Conservation (phyloP, 2,113 vertebrate species). For the Galbula dea region DNA sequence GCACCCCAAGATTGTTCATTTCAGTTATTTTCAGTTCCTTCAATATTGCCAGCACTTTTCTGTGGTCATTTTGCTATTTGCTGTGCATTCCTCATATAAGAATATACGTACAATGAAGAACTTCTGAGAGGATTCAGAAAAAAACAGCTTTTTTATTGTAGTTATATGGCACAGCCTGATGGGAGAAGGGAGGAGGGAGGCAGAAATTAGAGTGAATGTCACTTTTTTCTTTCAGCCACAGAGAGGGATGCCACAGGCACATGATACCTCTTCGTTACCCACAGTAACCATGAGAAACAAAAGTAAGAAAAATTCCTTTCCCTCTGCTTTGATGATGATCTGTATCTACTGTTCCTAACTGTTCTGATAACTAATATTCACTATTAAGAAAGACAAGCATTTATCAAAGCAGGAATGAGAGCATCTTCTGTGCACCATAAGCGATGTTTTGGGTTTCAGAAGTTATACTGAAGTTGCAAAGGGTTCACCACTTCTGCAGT, state of each 20-base stretch:
- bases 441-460: background rate
- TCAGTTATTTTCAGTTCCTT: background rate
- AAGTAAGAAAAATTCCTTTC: conserved; percentile 70
- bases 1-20: background rate
- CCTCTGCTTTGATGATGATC: background rate
- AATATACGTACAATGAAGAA: background rate
- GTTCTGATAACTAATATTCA: background rate
- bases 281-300: conserved; percentile 90
- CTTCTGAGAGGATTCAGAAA: background rate
- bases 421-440: background rate
- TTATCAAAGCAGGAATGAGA: background rate
- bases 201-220: background rate
- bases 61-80: background rate
- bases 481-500: background rate
- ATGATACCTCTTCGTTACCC: conserved; percentile 82
- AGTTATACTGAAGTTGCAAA: background rate
- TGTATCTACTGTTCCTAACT: background rate
- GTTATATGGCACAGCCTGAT: background rate
- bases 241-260: conserved; percentile 76
- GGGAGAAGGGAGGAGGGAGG: background rate
- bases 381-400: background rate
- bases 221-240: conserved; percentile 77
- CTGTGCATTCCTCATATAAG: background rate
- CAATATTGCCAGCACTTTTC: background rate
- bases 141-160: background rate